Conservation (phyloP, 2,113 vertebrate species). For the Notiomystis cincta region DNA sequence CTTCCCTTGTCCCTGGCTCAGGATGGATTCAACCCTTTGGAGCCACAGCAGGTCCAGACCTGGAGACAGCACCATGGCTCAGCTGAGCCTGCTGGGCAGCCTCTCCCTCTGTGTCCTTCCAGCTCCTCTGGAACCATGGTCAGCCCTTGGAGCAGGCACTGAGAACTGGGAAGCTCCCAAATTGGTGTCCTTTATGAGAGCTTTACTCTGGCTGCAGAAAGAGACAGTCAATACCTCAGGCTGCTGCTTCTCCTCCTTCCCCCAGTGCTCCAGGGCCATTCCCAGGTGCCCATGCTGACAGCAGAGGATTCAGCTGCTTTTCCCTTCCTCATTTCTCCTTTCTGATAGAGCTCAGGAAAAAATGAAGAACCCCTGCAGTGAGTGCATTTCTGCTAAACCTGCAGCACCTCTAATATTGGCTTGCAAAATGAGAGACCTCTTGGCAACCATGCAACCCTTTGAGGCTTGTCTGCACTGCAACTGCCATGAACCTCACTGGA, state of each 20-base stretch:
- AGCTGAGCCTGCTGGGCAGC: background rate
- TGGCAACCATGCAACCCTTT: background rate
- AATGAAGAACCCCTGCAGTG: accelerated
- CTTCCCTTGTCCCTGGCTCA: accelerated
- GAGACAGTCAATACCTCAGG: background rate
- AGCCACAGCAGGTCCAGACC: background rate
- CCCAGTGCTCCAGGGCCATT: background rate
- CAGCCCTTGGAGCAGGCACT: background rate
- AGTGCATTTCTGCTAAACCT: background rate
- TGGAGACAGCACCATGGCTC: background rate
- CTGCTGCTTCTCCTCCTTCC: background rate
- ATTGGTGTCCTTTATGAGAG: background rate
- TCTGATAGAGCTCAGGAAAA: background rate
- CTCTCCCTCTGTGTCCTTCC: background rate
- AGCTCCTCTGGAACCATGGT: background rate
- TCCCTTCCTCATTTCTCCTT: background rate
- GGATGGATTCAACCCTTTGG: background rate
- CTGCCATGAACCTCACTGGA: background rate
- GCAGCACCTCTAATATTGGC: background rate
- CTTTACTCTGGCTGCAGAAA: background rate
- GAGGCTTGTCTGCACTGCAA: background rate
- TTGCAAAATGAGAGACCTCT: background rate
- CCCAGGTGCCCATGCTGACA: background rate
- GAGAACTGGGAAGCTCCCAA: background rate
- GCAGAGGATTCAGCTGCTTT: background rate